These are phyloP conservation scores for Odontamblyopus lacepedii DNA, from an alignment of 2,797 vertebrate genomes.

Conservation along the genomic window DNA sequence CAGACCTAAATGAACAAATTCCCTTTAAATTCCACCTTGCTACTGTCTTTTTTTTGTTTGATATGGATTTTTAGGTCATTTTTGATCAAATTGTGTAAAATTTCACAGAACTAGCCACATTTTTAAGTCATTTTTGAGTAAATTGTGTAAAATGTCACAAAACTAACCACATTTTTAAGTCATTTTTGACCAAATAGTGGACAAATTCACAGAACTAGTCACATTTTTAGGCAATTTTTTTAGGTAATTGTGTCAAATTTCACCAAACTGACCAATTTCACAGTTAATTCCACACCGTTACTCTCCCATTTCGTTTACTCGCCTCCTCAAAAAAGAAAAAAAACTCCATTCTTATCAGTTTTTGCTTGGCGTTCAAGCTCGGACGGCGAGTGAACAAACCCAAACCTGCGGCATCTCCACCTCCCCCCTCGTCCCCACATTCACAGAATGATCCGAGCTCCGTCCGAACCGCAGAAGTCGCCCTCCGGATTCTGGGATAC, in stretches of 20 bases:
- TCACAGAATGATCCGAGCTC: conserved; percentile 89
- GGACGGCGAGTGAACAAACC: too few relatives aligned
- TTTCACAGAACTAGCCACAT: neutral
- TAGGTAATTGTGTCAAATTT: neutral
- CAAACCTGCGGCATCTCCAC: conserved; percentile 12
- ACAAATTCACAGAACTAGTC: too few relatives aligned
- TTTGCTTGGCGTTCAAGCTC: too few relatives aligned
- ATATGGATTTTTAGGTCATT: too few relatives aligned
- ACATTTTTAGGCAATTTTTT: too few relatives aligned
- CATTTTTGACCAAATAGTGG: neutral
- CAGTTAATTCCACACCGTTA: neutral
- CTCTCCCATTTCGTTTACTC: neutral
- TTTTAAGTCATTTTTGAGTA: neutral
- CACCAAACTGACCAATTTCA: too few relatives aligned
- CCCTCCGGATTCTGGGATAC: conserved; percentile 26
- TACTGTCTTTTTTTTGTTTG: too few relatives aligned
- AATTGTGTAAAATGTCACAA: too few relatives aligned
- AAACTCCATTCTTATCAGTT: neutral
- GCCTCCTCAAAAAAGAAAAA: neutral
- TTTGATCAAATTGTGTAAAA: too few relatives aligned
- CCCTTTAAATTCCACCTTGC: too few relatives aligned
- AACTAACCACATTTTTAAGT: neutral
- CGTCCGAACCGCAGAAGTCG: conserved; percentile 52
- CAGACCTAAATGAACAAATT: too few relatives aligned
- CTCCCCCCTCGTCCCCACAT: conserved; percentile 68